Percentiles rank a stretch among this genome's conserved stretches.
phyloP scores from a whole-genome alignment of 2,113 vertebrate species.

The Pagrus major region DNA sequence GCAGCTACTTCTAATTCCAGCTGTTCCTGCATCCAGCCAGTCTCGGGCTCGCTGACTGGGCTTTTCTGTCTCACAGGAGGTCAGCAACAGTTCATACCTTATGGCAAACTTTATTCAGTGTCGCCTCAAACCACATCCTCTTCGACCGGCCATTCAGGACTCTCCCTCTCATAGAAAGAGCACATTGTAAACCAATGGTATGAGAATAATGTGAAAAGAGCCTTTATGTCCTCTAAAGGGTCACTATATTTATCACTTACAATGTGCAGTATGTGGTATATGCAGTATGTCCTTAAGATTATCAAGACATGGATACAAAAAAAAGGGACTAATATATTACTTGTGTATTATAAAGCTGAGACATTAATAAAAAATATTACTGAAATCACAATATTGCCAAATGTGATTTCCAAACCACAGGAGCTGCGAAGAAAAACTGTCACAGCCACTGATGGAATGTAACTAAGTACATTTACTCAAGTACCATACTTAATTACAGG shows the following conservation, averaged over 20 bases:
- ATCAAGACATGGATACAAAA: no score
- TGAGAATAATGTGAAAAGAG: constrained; percentile 45
- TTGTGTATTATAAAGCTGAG: no score
- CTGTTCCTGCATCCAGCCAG: constrained; percentile 27
- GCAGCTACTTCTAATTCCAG: constrained; percentile 48
- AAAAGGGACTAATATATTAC: no score
- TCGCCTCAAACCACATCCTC: constrained; percentile 68
- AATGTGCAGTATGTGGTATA: not conserved
- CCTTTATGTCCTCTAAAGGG: constrained; percentile 25
- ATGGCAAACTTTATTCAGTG: constrained; percentile 49
- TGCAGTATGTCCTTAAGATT: not conserved
- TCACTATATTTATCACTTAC: constrained; percentile 6
- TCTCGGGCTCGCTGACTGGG: constrained; percentile 31
- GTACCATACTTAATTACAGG: no score
- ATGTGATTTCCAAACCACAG: no score
- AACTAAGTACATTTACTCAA: no score
- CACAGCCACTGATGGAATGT: no score
- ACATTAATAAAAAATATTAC: not conserved
- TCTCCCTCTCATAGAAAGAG: constrained; percentile 41
- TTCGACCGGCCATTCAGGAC: constrained; percentile 28
- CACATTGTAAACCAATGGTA: constrained; percentile 37
- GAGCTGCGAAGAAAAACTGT: no score
- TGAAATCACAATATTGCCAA: no score
- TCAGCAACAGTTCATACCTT: constrained; percentile 72
- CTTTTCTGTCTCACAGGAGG: constrained; percentile 46